Evolutionary conservation across 2,113 vertebrate species (phyloP).

Genomic region (Elachura formosa): DNA sequence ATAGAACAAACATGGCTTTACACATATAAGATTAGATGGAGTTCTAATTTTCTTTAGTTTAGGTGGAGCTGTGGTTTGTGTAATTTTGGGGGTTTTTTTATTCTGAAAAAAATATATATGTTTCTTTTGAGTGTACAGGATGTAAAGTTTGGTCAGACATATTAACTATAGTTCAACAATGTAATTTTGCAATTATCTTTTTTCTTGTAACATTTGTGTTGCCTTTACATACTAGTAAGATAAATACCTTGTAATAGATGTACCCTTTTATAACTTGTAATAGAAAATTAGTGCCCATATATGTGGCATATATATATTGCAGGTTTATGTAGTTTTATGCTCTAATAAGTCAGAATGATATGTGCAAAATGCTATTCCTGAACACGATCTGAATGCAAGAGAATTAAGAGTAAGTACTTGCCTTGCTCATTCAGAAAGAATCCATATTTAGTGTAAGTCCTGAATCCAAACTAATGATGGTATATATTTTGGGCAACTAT

Average conservation of each 20-base stretch:
- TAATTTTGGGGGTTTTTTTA: not conserved
- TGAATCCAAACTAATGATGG: not conserved
- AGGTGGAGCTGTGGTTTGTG: not conserved
- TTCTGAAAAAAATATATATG: not conserved
- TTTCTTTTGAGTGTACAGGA: not conserved
- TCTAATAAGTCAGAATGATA: not conserved
- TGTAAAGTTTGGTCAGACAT: not conserved
- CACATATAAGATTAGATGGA: not conserved
- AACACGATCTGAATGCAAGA: not conserved
- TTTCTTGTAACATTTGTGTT: not conserved
- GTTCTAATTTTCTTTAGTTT: not conserved
- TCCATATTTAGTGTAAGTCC: not conserved
- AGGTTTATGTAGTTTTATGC: not conserved
- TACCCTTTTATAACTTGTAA: not conserved
- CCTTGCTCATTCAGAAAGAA: not conserved
- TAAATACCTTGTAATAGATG: no score
- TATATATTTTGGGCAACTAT: not conserved
- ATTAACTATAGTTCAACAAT: not conserved
- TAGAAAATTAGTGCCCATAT: not conserved
- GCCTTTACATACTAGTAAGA: not conserved
- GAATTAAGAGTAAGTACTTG: not conserved
- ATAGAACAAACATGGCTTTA: fast-evolving
- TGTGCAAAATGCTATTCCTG: not conserved
- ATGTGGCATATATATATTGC: not conserved
- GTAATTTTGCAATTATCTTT: not conserved